Conservation (phyloP, 2,888 invertebrate species). For the Hermaeophaga mercurialis region DNA sequence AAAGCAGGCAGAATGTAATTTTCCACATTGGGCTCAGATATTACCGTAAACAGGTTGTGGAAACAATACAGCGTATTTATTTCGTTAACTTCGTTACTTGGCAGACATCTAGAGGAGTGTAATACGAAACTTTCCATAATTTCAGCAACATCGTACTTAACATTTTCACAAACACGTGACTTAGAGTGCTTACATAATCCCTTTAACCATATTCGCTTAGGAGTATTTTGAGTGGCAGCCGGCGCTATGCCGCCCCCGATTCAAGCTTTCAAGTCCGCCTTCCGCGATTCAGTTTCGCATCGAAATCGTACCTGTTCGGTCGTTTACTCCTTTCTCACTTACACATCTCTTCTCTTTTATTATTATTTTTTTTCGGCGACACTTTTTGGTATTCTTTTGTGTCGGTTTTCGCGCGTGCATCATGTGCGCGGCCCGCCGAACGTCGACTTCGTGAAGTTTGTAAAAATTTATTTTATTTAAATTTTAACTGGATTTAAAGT, state of each 20-base stretch:
- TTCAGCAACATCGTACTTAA: no score
- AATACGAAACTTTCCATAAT: no score
- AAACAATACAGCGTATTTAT: no score
- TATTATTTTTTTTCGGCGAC: neutral
- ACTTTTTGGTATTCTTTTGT: constrained; percentile 6
- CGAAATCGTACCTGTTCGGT: constrained; percentile 29
- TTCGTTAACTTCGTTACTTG: no score
- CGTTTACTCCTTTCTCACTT: constrained; percentile 14
- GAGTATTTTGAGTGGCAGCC: constrained; percentile 4
- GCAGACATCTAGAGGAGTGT: no score
- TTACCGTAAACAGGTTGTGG: no score
- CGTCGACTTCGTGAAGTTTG: neutral
- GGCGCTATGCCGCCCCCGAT: constrained; percentile 4
- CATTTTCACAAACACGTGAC: no score
- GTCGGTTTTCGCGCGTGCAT: neutral
- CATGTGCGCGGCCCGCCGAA: no score
- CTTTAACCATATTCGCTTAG: constrained; percentile 13
- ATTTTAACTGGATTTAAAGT: constrained; percentile 1
- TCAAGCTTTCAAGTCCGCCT: constrained; percentile 8
- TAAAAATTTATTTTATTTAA: neutral
- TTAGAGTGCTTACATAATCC: no score
- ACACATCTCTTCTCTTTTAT: neutral
- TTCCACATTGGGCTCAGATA: no score
- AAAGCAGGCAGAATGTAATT: no score
- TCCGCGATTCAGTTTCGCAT: constrained; percentile 30